Conservation (phyloP, 2,797 vertebrate genomes). For the Phyllotis vaccarum region DNA sequence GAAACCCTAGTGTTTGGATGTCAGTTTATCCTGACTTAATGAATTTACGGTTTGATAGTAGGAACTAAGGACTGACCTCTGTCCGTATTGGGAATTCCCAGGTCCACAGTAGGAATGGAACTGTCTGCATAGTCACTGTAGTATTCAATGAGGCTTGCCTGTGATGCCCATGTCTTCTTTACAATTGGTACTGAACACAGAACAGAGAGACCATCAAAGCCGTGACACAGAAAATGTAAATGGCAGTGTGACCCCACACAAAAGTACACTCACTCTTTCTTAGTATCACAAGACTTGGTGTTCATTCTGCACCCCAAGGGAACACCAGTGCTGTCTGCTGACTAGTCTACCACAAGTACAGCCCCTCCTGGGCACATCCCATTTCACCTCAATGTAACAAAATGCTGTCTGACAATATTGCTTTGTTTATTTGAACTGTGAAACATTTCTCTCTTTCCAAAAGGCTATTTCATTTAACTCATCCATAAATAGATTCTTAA, state of each 20-base stretch:
- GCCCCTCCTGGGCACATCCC: neutral
- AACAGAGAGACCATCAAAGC: neutral
- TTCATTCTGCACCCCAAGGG: neutral
- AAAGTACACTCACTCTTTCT: neutral
- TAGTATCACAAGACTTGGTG: neutral
- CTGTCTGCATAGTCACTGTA: constrained; percentile 95
- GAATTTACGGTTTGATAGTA: neutral
- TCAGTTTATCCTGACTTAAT: neutral
- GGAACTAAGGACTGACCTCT: constrained; percentile 89
- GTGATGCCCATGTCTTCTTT: constrained; percentile 96
- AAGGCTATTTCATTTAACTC: constrained; percentile 26
- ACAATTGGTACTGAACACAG: constrained; percentile 94
- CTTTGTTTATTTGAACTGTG: neutral
- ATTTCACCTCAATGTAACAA: neutral
- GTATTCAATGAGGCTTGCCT: constrained; percentile 93
- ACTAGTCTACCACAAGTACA: neutral
- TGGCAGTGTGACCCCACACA: neutral
- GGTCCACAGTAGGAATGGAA: constrained; percentile 94
- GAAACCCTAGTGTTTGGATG: neutral
- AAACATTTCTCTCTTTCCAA: constrained; percentile 37
- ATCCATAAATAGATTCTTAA: neutral
- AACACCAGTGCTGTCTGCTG: neutral
- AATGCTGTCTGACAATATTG: neutral
- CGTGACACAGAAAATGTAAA: too few species aligned
- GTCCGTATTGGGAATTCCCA: constrained; percentile 97